A percentile compares a stretch with the other conserved stretches of the same genome.
Conservation (phyloP, 2,888 invertebrate genomes). For the Minunthozetes semirufus region DNA sequence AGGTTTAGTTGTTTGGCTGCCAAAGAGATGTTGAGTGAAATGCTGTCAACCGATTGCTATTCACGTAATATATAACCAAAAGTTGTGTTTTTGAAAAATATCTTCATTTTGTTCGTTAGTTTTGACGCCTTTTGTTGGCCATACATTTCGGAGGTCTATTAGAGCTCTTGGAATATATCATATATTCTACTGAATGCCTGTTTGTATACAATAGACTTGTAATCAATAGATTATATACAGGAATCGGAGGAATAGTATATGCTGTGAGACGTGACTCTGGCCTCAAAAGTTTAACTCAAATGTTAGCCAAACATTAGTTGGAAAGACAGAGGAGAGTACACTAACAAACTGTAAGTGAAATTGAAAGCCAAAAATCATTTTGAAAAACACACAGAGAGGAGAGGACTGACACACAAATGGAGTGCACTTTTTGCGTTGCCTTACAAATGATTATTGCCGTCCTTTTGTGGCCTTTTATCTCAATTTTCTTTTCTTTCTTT, state of each 20-base stretch:
- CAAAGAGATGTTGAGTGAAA: background rate
- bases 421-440: background rate
- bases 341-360: conserved; percentile 10
- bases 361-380: conserved; percentile 13
- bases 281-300: conserved; percentile 9
- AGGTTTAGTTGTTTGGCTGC: background rate
- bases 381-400: background rate
- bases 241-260: background rate
- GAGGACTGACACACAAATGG: background rate
- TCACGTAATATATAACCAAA: conserved; percentile 16
- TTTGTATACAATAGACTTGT: conserved; percentile 20
- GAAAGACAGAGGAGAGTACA: background rate
- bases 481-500: background rate
- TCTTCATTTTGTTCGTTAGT: background rate
- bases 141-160: background rate
- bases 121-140: conserved; percentile 7
- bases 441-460: background rate
- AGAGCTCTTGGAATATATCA: background rate
- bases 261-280: conserved; percentile 17
- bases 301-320: background rate
- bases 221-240: conserved; percentile 6
- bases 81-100: conserved; percentile 11
- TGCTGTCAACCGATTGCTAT: background rate
- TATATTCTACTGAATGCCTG: background rate
- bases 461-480: background rate